Percentiles rank a stretch among this genome's conserved stretches.
These are phyloP conservation scores for Muscicapa comitata DNA, from an alignment of 2,797 vertebrate genomes.

Conservation along the genomic window DNA sequence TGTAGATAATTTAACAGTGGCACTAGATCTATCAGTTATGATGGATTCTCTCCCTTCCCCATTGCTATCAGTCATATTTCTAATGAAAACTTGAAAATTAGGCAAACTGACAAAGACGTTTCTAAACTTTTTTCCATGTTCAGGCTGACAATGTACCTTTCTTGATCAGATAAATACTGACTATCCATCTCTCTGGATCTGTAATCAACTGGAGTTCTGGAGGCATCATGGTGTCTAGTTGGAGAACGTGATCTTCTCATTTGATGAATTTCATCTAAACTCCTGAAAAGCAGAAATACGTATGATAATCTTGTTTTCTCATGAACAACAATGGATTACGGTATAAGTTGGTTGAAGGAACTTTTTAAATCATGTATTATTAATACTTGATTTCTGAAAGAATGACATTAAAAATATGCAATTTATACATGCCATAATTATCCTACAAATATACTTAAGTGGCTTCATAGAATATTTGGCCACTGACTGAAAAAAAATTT, in stretches of 20 bases:
- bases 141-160: constrained; percentile 84
- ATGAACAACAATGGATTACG: not conserved
- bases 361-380: not conserved
- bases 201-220: constrained; percentile 83
- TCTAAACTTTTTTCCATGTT: not conserved
- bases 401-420: not conserved
- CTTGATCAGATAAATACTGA: constrained; percentile 92
- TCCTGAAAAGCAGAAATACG: constrained; percentile 76
- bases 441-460: not conserved
- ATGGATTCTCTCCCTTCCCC: not conserved
- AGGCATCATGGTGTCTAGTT: constrained; percentile 88
- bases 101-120: not conserved
- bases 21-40: not conserved
- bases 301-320: not conserved
- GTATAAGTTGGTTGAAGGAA: not conserved
- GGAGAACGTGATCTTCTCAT: constrained; percentile 90
- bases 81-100: not conserved
- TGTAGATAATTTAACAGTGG: not conserved
- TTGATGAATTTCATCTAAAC: constrained; percentile 98
- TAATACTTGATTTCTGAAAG: not conserved
- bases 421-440: not conserved
- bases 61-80: not conserved
- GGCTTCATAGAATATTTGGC: not conserved
- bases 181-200: constrained; percentile 90
- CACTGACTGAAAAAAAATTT: not conserved